Evolutionary conservation across 2,797 vertebrate genomes (phyloP).

Genomic region (Paratrypauchen microcephalus): DNA sequence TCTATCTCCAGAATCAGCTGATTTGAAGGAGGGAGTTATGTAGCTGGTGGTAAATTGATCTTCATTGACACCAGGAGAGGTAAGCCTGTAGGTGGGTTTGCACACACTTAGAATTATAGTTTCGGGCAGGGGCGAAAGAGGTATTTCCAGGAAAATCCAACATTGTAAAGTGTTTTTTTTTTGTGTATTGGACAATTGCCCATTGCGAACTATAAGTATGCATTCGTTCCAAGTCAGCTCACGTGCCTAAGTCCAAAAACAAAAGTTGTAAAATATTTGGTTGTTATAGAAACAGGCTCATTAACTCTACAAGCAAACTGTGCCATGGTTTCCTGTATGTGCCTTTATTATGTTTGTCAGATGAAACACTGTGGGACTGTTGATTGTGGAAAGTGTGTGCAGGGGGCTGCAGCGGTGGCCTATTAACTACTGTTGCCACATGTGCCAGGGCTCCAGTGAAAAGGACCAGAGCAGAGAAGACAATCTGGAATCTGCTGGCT

Average conservation of each 20-base stretch:
- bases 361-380: conserved; percentile 42
- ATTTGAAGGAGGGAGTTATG: too few species aligned
- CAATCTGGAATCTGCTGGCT: conserved; percentile 42
- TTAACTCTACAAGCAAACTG: conserved; percentile 19
- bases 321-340: conserved; percentile 14
- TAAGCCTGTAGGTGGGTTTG: too few species aligned
- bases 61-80: too few species aligned
- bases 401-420: conserved; percentile 25
- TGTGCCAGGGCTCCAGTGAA: conserved; percentile 47
- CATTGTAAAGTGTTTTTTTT: too few species aligned
- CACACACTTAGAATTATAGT: too few species aligned
- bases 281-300: conserved; percentile 44
- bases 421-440: conserved; percentile 64
- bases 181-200: not conserved
- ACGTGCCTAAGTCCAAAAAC: not conserved
- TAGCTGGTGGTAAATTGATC: too few species aligned
- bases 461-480: conserved; percentile 65
- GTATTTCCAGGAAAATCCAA: too few species aligned
- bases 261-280: conserved; percentile 31
- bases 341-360: conserved; percentile 46
- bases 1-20: too few species aligned
- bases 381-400: conserved; percentile 35
- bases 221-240: conserved; percentile 21
- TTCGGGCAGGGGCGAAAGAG: too few species aligned
- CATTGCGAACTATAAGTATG: not conserved